Evolutionary conservation across 2,797 vertebrate species (phyloP).

Genomic region (Lateolabrax maculatus): DNA sequence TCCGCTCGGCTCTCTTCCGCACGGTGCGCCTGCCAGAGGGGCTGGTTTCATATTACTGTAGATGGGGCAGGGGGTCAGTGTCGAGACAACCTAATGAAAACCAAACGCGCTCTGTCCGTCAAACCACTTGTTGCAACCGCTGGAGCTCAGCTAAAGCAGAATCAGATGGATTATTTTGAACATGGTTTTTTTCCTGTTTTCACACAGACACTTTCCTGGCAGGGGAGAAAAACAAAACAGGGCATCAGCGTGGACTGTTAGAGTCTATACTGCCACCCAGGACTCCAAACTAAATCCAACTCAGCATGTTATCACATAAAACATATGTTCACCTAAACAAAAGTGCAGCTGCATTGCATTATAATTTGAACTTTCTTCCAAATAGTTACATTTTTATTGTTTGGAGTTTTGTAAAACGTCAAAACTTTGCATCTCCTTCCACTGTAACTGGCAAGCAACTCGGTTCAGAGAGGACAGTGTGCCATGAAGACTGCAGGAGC

Average conservation of each 20-base stretch:
- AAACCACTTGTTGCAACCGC: conserved; percentile 46
- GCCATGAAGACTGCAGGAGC: not conserved
- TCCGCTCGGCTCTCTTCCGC: conserved; percentile 69
- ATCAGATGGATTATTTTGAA: conserved; percentile 42
- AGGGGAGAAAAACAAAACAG: not conserved
- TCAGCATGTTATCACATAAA: not conserved
- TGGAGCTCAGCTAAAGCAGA: conserved; percentile 28
- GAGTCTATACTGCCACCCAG: not conserved
- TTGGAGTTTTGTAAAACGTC: not conserved
- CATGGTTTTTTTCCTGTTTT: not conserved
- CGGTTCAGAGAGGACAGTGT: not conserved
- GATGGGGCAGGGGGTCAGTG: conserved; percentile 80
- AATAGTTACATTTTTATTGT: not conserved
- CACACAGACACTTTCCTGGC: not conserved
- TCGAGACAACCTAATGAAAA: conserved; percentile 81
- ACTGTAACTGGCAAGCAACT: not conserved
- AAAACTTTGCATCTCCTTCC: not conserved
- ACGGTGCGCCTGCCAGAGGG: conserved; percentile 71
- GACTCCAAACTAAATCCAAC: not conserved
- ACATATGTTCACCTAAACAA: not conserved
- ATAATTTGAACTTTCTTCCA: not conserved
- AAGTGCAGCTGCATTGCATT: not conserved
- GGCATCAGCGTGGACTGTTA: not conserved
- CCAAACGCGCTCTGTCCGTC: conserved; percentile 72
- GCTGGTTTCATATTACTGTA: conserved; percentile 84